Evolutionary conservation across 2,113 vertebrate species (phyloP).

Genomic region (Trichechus manatus): DNA sequence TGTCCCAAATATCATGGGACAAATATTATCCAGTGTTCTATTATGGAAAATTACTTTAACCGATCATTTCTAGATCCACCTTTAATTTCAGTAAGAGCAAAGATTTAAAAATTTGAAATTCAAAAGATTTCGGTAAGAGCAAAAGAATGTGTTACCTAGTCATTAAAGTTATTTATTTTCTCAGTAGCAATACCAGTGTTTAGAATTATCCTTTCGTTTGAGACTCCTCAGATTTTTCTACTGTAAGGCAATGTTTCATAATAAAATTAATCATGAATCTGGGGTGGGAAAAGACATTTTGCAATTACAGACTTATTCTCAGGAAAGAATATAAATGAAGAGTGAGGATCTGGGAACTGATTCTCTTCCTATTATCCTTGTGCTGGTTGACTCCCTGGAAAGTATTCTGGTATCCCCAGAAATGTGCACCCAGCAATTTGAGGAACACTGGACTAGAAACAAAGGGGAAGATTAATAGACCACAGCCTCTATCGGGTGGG

Average conservation of each 20-base stretch:
- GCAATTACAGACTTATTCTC: background rate
- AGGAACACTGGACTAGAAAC: too few species aligned
- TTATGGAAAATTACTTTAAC: background rate
- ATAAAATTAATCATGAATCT: background rate
- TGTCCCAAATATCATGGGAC: background rate
- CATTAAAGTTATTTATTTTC: background rate
- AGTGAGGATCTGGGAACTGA: background rate
- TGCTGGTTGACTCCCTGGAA: background rate
- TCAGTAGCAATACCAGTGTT: background rate
- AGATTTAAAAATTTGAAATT: background rate
- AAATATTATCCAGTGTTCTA: background rate
- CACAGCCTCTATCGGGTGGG: background rate
- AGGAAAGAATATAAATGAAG: background rate
- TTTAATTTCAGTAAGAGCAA: slow-evolving; percentile 1
- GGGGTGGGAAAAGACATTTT: background rate
- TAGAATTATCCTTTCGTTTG: background rate
- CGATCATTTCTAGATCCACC: background rate
- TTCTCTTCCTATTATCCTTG: background rate
- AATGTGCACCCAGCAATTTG: background rate
- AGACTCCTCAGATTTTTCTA: background rate
- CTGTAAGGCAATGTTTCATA: background rate
- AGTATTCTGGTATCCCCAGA: background rate
- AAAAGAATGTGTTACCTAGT: background rate
- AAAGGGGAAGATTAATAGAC: too few species aligned
- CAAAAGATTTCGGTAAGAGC: too few species aligned